Base-by-base conservation (phyloP, 1,140 invertebrate genomes). In the Bombus consobrinus region DNA sequence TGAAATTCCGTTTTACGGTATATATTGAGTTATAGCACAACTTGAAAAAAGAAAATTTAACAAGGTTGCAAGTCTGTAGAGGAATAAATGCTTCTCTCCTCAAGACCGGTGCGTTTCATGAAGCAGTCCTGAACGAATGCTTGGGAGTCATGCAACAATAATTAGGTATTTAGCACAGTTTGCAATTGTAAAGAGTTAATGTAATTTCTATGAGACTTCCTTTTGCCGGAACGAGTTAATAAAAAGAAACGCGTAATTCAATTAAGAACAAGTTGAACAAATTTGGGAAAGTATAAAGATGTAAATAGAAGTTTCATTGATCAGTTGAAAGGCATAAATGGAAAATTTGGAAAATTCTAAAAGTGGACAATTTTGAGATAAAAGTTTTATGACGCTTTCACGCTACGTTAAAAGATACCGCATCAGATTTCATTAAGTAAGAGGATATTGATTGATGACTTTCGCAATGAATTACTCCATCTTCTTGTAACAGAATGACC, bases 131-230 rank as follows among this genome's bases (percentile, higher is more conserved):
- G 15, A 80, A 71, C 59, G 37, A 75, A 68, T 73, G 66, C 34
- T 34, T 66, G 34, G 68, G 32, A 83, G 88, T 90, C 85, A 90
- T 82, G 89, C 81, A 90, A 87, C 86, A 76, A 80, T 88, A 90
- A 90, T 74, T 90, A 80, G 89, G 88, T 90, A 90, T 90, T 90
- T 90, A 81, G 88, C 85, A 71, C 89, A 71, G 68, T 71, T 73
- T 87, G 79, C 64, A 81, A 80, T 87, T 87, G 78, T 62, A 59
- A 83, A 34, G 74, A 28, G 62, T 69, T 6, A 28, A 37, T 41
- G 47, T n/a, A 78, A 59, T 84, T 84, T 43, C 32, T 47, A 22
- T 13, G 59, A 62, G 28, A n/a, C 59, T 62, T 62, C 25, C 59
- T 13, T 62, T 9, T 13, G 1, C 28, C 28, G 28, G 25, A 59